Base-by-base conservation (phyloP, 2,888 invertebrate genomes). In the Apamea anceps region DNA sequence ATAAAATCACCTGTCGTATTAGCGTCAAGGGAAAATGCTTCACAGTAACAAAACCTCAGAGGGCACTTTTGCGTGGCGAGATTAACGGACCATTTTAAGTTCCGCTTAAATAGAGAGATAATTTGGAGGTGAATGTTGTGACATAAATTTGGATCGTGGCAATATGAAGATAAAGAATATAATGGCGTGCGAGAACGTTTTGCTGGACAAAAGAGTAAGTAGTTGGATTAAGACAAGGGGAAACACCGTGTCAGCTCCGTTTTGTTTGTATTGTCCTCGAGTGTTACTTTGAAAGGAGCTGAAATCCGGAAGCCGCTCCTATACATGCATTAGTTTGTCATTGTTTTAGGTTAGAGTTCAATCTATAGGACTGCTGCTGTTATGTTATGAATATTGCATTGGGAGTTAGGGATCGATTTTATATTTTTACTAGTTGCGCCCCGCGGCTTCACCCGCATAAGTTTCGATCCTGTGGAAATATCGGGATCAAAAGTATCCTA, bases 21-120 rank as follows among this genome's bases (percentile, higher is more conserved):
- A 80, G 48, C 62, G 66, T 77, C 87, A 89, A 81, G 74, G 81
- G 60, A 89, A 93, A 93, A 90, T 79, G 78, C 72, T 77, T 80
- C 90, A 78, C 91, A 91, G 84, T n/a, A 0, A 42, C 71, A 68
- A 70, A 10, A 77, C 3, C 75, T 85, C 87, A 93, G 84, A 87
- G 86, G 37, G 48, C 74, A 87, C 77, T 92, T 93, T 93, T 65
- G 85, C 84, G 71, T 82, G 85, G 78, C 87, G 76, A 65, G 62
- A 57, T 57, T 51, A 75, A 73, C 86, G 83, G 80, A 87, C 88
- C 90, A 90, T 91, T 92, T 94, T 90, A 90, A 90, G 91, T 91
- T 91, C 90, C 91, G 88, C 89, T 92, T 93, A 93, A 94, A 94
- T 93, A 91, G 91, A 93, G 92, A 93, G 93, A 94, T 94, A 93